Evolutionary conservation across 2,888 invertebrate genomes (phyloP).

Genomic region (Alsophila aescularia): DNA sequence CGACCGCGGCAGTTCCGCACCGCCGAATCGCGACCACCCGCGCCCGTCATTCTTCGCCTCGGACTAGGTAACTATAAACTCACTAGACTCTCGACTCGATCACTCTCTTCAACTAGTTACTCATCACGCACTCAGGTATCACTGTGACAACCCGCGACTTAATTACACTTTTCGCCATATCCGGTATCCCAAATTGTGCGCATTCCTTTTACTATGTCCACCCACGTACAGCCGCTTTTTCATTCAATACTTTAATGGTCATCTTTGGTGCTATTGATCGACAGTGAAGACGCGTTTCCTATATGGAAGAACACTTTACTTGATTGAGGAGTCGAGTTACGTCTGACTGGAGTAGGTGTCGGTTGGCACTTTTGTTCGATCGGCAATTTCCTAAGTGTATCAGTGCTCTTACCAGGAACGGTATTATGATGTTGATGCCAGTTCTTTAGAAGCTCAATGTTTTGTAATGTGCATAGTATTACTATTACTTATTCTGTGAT

Average conservation of each 20-base stretch:
- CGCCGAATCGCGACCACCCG: conserved; percentile 51
- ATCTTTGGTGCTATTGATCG: conserved; percentile 31
- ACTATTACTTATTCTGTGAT: too few species aligned
- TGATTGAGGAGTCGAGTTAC: conserved; percentile 14
- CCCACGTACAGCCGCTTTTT: conserved; percentile 61
- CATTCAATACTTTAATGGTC: conserved; percentile 30
- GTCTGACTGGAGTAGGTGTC: conserved; percentile 10
- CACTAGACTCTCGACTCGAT: background rate
- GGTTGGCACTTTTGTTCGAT: conserved; percentile 10
- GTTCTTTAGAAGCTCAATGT: too few species aligned
- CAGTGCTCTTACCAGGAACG: conserved; percentile 5
- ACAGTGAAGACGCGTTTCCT: conserved; percentile 20
- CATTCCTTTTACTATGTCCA: conserved; percentile 59
- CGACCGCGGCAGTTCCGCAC: conserved; percentile 69
- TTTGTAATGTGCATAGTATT: too few species aligned
- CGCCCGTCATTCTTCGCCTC: conserved; percentile 36
- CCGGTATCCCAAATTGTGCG: conserved; percentile 51
- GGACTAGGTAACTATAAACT: conserved; percentile 38
- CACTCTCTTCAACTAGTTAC: conserved; percentile 3
- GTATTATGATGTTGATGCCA: conserved; percentile 1
- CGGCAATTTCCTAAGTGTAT: background rate
- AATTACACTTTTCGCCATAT: conserved; percentile 28
- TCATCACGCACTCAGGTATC: conserved; percentile 29
- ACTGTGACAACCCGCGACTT: conserved; percentile 5
- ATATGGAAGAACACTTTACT: conserved; percentile 13